Percentiles rank a stretch among this genome's conserved stretches.
These are phyloP conservation scores for Nemoura dubitans DNA, from an alignment of 2,888 invertebrate genomes.

Conservation along the genomic window DNA sequence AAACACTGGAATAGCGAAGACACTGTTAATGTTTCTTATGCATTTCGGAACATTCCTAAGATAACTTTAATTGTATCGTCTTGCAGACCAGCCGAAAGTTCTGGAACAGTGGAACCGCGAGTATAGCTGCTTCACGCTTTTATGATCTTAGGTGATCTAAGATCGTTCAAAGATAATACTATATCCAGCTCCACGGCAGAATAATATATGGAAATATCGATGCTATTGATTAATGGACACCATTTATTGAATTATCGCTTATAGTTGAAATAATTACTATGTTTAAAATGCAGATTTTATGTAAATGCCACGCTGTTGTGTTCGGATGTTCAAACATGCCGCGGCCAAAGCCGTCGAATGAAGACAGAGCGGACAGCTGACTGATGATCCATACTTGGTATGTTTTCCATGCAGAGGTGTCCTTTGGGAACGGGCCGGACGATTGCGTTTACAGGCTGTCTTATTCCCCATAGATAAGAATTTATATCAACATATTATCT, in stretches of 20 bases:
- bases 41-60: constrained; percentile 12
- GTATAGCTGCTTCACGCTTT: not conserved
- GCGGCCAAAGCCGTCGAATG: not conserved
- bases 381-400: too few species aligned
- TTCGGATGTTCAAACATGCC: not conserved
- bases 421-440: not conserved
- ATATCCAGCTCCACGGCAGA: not conserved
- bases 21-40: not conserved
- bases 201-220: not conserved
- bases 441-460: not conserved
- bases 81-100: not conserved
- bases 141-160: not conserved
- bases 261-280: not conserved
- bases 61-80: constrained; percentile 7
- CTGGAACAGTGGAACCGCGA: not conserved
- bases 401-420: too few species aligned
- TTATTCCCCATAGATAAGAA: not conserved
- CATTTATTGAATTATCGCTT: not conserved
- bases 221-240: not conserved
- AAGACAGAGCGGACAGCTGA: too few species aligned
- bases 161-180: not conserved
- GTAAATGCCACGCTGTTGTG: not conserved
- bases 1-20: not conserved
- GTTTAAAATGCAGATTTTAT: not conserved
- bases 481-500: not conserved